Evolutionary conservation across 30 jellyfish, hydroid and myxozoan genomes (phyloP), one percentile per base, ranked within the genome.

Genomic region (Pelagia noctiluca): DNA sequence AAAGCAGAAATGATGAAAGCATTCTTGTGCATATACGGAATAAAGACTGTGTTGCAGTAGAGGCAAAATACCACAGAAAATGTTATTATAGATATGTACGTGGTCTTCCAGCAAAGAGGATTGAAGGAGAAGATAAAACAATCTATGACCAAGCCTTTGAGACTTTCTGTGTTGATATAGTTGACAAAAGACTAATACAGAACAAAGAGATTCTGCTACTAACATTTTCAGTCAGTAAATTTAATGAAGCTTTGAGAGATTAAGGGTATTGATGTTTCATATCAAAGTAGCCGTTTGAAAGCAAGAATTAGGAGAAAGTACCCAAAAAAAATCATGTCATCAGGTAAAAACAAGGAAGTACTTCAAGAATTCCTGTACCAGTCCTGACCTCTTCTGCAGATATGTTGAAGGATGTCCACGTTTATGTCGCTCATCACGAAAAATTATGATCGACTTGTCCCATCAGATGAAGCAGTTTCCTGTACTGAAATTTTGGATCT

Each of bases 371-470:
- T 61, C 34, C 34, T 61, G 73, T 61, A 21, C 73, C 73, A 61
- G 73, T 61, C 73, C 73, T 61, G 34, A 4, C 34, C 29, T 61
- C 38, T 26, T 61, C 73, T 61, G 2, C 73, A 0, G 73, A 61
- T 61, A 13, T 61, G 73, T 37, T 61, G 34, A 61, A 61, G 73
- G 73, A 26, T 5, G 73, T 61, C 34, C 73, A 61, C 73, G 89
- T 65, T 1, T 79, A 63, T 63, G 63, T 79, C 28, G 13, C 90
- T 22, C 90, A 79, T 65, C 46, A 63, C n/a, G 90, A 79, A 1
- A 25, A 61, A 26, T 79, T 90, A 46, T 80, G n/a, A 78, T 50
- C 72, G 71, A 35, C 37, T 73, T 37, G 86, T 33, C 76, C 90
- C 89, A 34, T 35, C 75, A 21, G 50, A 32, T 16, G 80, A 72